A percentile compares a stretch with the other conserved stretches of the same genome.
phyloP scores from a whole-genome alignment of 2,888 invertebrate genomes.

The Troides helena region DNA sequence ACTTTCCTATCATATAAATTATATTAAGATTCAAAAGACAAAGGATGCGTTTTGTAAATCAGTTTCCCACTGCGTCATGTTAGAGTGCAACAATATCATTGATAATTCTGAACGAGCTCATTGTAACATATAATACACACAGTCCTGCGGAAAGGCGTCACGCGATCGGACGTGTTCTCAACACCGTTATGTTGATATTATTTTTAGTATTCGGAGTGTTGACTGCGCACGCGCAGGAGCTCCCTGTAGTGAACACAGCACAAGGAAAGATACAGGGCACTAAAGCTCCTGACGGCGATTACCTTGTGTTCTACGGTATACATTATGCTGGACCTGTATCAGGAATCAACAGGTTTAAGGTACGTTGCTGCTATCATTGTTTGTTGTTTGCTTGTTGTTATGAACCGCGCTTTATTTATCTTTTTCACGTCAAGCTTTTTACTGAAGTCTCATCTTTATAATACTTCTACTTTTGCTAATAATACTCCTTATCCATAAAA shows the following conservation, averaged over 20 bases:
- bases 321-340: slow-evolving; percentile 56
- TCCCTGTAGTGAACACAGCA: slow-evolving; percentile 3
- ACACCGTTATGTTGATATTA: not conserved
- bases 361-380: slow-evolving; percentile 28
- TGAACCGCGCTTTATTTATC: too few species aligned
- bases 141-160: not conserved
- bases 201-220: not conserved
- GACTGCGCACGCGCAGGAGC: not conserved
- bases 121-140: not conserved
- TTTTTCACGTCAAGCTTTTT: too few species aligned
- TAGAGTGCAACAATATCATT: not conserved
- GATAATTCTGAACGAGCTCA: not conserved
- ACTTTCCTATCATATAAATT: too few species aligned
- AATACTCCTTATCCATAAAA: too few species aligned
- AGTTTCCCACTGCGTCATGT: not conserved
- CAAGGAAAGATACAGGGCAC: slow-evolving; percentile 8
- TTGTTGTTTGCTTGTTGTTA: too few species aligned
- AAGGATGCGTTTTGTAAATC: not conserved
- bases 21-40: not conserved
- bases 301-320: slow-evolving; percentile 8
- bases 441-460: not conserved
- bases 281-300: slow-evolving; percentile 2
- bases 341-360: slow-evolving; percentile 58
- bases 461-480: too few species aligned
- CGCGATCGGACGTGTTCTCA: not conserved